Conservation (phyloP, 2,888 invertebrate species). For the Machimus atricapillus region DNA sequence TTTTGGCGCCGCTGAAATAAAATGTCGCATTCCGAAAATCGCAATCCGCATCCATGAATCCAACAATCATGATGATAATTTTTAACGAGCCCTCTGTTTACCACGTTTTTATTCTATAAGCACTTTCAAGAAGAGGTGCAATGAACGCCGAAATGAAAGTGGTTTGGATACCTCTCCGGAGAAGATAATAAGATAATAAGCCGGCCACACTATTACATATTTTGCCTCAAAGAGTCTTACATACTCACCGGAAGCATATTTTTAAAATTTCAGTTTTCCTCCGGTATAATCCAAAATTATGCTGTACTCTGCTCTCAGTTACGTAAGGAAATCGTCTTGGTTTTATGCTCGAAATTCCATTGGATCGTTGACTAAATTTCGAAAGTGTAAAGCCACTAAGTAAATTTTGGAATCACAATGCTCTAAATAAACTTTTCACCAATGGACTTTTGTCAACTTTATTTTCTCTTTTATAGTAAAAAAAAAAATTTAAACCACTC, state of each 20-base stretch:
- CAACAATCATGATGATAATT: neutral
- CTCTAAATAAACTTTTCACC: neutral
- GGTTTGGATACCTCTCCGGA: neutral
- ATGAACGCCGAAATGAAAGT: neutral
- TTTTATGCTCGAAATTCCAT: neutral
- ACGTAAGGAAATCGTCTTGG: neutral
- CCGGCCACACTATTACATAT: neutral
- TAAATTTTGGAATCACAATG: neutral
- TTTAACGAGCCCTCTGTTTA: neutral
- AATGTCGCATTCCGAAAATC: neutral
- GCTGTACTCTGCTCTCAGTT: neutral
- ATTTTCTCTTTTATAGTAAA: neutral
- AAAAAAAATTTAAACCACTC: neutral
- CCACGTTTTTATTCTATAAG: neutral
- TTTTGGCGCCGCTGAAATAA: neutral
- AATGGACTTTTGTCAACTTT: neutral
- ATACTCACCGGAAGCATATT: neutral
- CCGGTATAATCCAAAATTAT: conserved; percentile 13
- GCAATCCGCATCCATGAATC: neutral
- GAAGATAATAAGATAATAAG: neutral
- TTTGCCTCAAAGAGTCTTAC: neutral
- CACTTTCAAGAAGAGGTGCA: neutral
- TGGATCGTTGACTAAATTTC: neutral
- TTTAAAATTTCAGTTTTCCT: conserved; percentile 3
- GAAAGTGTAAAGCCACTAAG: neutral